Evolutionary conservation across 2,797 vertebrate species (phyloP).

Genomic region (Vultur gryphus): DNA sequence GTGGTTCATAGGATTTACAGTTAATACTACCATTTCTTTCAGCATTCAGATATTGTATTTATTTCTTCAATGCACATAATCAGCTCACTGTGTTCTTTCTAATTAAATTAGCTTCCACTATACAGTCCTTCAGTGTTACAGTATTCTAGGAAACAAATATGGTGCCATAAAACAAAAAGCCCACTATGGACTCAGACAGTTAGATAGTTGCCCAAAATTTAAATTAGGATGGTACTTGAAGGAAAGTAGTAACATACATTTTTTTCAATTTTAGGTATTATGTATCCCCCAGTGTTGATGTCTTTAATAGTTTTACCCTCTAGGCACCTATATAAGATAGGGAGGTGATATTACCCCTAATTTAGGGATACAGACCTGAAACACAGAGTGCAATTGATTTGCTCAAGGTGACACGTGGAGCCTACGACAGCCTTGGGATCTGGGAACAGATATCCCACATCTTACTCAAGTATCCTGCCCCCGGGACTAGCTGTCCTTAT

Average conservation of each 20-base stretch:
- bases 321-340: background rate
- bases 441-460: background rate
- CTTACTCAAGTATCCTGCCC: background rate
- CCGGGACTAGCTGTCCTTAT: background rate
- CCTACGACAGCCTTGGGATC: background rate
- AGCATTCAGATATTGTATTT: background rate
- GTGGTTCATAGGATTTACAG: background rate
- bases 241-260: background rate
- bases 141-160: constrained; percentile 3
- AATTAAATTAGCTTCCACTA: constrained; percentile 26
- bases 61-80: background rate
- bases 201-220: background rate
- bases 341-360: background rate
- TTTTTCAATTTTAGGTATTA: background rate
- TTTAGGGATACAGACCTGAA: background rate
- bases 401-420: background rate
- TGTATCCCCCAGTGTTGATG: background rate
- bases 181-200: background rate
- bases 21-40: background rate
- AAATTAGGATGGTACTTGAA: background rate
- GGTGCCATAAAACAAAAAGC: constrained; percentile 1
- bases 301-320: background rate
- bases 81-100: background rate
- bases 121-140: background rate
- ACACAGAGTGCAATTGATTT: background rate